A percentile compares a stretch with the other conserved stretches of the same genome.
phyloP scores from a whole-genome alignment of 2,797 vertebrate genomes.

The Balearica regulorum region DNA sequence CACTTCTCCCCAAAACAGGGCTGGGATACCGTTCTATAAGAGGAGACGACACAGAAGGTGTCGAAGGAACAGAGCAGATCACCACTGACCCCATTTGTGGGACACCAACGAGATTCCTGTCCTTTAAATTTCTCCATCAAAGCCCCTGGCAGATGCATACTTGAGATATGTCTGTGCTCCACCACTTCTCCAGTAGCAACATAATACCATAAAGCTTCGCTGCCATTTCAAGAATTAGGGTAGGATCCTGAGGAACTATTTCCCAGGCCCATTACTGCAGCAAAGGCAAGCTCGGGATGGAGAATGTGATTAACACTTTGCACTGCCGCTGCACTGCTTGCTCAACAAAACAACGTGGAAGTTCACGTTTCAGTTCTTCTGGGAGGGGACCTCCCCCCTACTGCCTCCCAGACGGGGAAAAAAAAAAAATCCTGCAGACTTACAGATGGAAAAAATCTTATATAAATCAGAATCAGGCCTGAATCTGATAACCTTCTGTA shows the following conservation, averaged over 20 bases:
- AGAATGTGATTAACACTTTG: not conserved
- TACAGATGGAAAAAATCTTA: not conserved
- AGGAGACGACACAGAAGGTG: not conserved
- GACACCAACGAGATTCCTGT: not conserved
- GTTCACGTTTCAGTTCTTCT: not conserved
- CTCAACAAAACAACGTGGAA: not conserved
- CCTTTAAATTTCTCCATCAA: not conserved
- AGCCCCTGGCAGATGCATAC: not conserved
- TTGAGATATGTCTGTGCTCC: not conserved
- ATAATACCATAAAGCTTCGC: not conserved
- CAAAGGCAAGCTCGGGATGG: not conserved
- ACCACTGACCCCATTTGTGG: not conserved
- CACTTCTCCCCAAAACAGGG: not conserved
- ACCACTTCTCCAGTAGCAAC: not conserved
- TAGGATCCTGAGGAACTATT: not conserved
- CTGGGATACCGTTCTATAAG: not conserved
- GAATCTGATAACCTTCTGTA: not conserved
- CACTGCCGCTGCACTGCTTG: rapidly evolving
- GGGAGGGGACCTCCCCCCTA: not conserved
- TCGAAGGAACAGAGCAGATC: not conserved
- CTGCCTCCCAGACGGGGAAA: not conserved
- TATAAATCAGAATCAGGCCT: not conserved
- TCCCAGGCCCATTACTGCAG: not conserved
- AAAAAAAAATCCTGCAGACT: not conserved
- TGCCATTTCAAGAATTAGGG: slow-evolving; percentile 5